phyloP scores from a whole-genome alignment of 1,140 invertebrate genomes.

The Drusus annulatus region DNA sequence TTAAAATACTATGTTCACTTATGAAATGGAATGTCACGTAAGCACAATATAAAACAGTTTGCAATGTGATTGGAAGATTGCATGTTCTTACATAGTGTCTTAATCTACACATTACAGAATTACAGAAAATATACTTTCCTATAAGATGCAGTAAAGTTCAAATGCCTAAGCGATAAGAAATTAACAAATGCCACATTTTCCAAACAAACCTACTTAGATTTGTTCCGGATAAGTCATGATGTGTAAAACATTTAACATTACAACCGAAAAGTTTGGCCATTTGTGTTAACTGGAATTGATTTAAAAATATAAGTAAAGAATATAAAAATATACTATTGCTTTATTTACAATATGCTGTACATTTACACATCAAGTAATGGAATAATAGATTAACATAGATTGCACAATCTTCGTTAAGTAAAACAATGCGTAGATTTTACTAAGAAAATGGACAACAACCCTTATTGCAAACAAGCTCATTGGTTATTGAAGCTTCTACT shows the following conservation, averaged over 20 bases:
- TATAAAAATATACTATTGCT: constrained; percentile 54
- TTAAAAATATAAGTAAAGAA: constrained; percentile 7
- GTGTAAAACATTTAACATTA: constrained; percentile 6
- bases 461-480: constrained; percentile 57
- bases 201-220: no score
- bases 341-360: constrained; percentile 51
- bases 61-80: not conserved
- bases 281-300: constrained; percentile 2
- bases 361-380: constrained; percentile 18
- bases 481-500: constrained; percentile 44
- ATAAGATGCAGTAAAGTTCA: no score
- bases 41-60: constrained; percentile 14
- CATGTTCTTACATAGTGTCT: no score
- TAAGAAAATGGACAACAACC: constrained; percentile 51
- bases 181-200: no score
- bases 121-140: no score
- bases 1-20: not conserved
- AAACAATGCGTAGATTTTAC: constrained; percentile 46
- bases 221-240: not conserved
- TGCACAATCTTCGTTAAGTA: constrained; percentile 55
- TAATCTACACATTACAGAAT: no score
- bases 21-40: constrained; percentile 24
- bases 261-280: constrained; percentile 29
- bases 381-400: constrained; percentile 49
- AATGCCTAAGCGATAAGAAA: constrained; percentile 20